phyloP scores from a whole-genome alignment of 2,888 invertebrate genomes.

The Phalera bucephala region DNA sequence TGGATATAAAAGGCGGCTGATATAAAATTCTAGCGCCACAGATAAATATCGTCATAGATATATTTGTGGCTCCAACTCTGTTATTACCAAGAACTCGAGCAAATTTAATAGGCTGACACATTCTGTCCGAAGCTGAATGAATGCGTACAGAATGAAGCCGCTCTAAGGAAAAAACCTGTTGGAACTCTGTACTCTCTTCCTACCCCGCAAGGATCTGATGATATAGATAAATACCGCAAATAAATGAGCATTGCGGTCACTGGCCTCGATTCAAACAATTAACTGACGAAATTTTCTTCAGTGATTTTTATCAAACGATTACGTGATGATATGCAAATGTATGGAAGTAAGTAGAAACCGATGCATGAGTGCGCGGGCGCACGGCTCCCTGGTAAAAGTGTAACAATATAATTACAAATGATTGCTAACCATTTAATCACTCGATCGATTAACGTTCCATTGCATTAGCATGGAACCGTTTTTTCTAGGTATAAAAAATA shows the following conservation, averaged over 20 bases:
- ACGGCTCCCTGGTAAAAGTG: slow-evolving; percentile 58
- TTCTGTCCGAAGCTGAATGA: too few species aligned
- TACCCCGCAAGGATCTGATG: too few species aligned
- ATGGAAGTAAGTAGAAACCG: slow-evolving; percentile 29
- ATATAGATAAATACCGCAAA: too few species aligned
- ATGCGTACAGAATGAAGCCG: too few species aligned
- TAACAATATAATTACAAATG: slow-evolving; percentile 59
- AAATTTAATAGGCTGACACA: too few species aligned
- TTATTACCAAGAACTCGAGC: too few species aligned
- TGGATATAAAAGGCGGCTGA: too few species aligned
- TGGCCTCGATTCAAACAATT: background rate
- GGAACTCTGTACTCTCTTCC: too few species aligned
- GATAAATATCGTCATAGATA: too few species aligned
- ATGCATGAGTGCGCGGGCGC: slow-evolving; percentile 25
- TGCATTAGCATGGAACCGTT: slow-evolving; percentile 38
- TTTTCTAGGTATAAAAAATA: slow-evolving; percentile 20
- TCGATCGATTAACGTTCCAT: slow-evolving; percentile 39
- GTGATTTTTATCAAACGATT: slow-evolving; percentile 25
- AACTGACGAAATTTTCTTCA: slow-evolving; percentile 12
- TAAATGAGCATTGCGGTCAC: background rate
- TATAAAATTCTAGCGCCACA: too few species aligned
- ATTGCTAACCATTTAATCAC: slow-evolving; percentile 42
- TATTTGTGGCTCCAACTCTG: too few species aligned
- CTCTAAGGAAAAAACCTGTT: too few species aligned
- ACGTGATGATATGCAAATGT: slow-evolving; percentile 61